These are phyloP conservation scores for Protonemura montana DNA, from an alignment of 2,888 invertebrate species.

Conservation along the genomic window DNA sequence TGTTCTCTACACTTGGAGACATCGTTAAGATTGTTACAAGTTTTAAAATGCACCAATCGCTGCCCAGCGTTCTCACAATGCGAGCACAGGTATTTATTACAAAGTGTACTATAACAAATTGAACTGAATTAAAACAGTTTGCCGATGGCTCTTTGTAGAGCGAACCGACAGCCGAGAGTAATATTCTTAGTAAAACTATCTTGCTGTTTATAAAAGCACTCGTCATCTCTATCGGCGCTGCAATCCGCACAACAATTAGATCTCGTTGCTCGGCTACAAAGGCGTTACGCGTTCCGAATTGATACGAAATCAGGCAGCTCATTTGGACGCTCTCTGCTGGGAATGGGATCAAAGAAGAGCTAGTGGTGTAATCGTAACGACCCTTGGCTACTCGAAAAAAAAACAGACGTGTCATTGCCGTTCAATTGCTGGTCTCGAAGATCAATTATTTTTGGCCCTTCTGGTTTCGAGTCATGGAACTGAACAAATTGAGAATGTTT, in stretches of 20 bases:
- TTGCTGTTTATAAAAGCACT: background rate
- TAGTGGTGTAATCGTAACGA: slow-evolving; percentile 3
- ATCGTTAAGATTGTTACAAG: too few relatives aligned
- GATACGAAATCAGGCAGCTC: background rate
- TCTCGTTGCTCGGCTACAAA: background rate
- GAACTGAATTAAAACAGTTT: background rate
- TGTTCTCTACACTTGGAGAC: too few relatives aligned
- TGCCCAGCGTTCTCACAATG: background rate
- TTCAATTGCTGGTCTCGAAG: background rate
- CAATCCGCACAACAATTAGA: background rate
- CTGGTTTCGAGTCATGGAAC: background rate
- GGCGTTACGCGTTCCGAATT: background rate
- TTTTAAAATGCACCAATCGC: too few relatives aligned
- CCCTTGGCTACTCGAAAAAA: slow-evolving; percentile 20
- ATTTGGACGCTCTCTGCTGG: background rate
- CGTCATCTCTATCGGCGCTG: background rate
- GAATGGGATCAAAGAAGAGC: background rate
- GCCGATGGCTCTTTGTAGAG: background rate
- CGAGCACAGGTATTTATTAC: background rate
- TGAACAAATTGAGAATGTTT: too few relatives aligned
- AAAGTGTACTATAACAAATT: background rate
- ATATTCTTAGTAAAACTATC: slow-evolving; percentile 7
- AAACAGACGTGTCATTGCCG: background rate
- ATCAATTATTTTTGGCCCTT: slow-evolving; percentile 1
- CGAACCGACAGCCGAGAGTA: background rate